Evolutionary conservation across 2,797 vertebrate genomes (phyloP), one percentile per base, ranked within the genome.

Genomic region (Onychomys arenicola): DNA sequence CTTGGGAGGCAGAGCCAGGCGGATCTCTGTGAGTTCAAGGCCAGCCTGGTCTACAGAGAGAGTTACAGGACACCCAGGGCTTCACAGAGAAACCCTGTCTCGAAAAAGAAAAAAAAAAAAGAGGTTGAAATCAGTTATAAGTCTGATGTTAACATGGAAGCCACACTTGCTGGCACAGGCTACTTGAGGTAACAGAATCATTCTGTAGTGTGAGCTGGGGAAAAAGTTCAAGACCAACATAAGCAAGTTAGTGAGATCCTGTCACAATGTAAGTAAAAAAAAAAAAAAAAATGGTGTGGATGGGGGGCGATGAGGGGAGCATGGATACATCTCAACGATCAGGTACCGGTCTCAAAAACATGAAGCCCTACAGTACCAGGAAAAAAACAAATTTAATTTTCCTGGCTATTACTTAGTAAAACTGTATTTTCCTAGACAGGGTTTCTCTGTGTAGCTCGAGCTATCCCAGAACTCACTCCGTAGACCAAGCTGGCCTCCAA

Each of bases 71-170:
- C 69, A 37, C n/a, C 0, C n/a, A 69, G 7, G n/a, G 6, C 34
- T 19, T n/a, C 67, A 69, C 67, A 69, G 6, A 69, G 32, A 17
- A 69, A 69, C 14, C 78, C 29, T 52, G 46, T 78, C 76, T 5
- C 23, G n/a, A 57, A 52, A 55, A n/a, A n/a, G n/a, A 52, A 86
- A 90, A 84, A 83, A 67, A 23, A 3, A 10, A 59, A 25, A 25
- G 2, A 59, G 80, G 25, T 76, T 93, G 10, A 93, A 95, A 63
- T 69, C 10, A 43, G 32, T 69, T 93, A 8, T 88, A 95, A 78
- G 25, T 89, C 96, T 85, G 85, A 94, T 92, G 93, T 87, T 59
- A 67, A 88, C 65, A 5, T 25, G 23, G 83, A 84, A 46, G n/a
- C 25, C 57, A 61, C 5, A 17, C 37, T 25, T 83, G 25, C 14